phyloP scores from a whole-genome alignment of 2,113 vertebrate genomes.

The Pachycephala philippinensis region DNA sequence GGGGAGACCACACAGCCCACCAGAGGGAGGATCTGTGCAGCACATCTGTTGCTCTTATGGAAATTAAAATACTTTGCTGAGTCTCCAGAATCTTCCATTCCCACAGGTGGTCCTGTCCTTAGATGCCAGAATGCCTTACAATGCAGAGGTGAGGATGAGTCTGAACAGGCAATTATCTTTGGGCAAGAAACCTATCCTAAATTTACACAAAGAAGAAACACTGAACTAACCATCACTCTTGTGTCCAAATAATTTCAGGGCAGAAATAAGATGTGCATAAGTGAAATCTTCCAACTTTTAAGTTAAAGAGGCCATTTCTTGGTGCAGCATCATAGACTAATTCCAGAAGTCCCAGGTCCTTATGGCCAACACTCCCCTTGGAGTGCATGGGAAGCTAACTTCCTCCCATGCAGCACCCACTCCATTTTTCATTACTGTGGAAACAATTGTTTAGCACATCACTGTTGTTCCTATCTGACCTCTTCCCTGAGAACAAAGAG shows the following conservation, averaged over 20 bases:
- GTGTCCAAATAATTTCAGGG: not conserved
- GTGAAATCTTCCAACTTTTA: not conserved
- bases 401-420: not conserved
- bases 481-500: not conserved
- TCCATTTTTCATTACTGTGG: not conserved
- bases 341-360: not conserved
- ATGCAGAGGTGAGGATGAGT: not conserved
- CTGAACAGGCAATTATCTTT: not conserved
- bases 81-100: not conserved
- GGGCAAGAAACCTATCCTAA: not conserved
- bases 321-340: not conserved
- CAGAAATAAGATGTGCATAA: not conserved
- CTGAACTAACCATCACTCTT: not conserved
- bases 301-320: not conserved
- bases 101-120: not conserved
- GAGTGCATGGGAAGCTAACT: not conserved
- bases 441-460: not conserved
- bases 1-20: not conserved
- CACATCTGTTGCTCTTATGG: not conserved
- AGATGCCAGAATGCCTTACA: not conserved
- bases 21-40: not conserved
- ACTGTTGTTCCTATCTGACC: not conserved
- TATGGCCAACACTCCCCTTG: accelerated
- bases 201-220: not conserved
- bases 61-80: not conserved